Conservation (phyloP, 2,888 invertebrate species). For the Ophion ellenae region DNA sequence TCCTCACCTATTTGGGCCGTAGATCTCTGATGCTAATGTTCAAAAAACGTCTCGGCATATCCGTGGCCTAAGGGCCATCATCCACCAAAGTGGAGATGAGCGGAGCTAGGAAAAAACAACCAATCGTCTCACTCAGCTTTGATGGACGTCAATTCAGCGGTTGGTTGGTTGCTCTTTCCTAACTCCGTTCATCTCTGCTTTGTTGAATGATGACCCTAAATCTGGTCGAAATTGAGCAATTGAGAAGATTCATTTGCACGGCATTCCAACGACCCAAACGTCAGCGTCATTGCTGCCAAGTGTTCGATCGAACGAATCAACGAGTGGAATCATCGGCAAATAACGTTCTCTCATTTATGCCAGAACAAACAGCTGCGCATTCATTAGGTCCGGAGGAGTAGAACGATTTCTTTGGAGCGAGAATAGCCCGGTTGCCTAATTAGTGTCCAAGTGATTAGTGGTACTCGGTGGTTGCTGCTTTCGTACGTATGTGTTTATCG, state of each 20-base stretch:
- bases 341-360: not conserved
- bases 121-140: no score
- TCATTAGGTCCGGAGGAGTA: constrained; percentile 18
- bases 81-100: no score
- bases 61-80: not conserved
- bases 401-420: constrained; percentile 18
- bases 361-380: not conserved
- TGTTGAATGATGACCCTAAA: not conserved
- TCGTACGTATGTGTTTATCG: constrained; percentile 33
- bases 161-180: no score
- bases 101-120: no score
- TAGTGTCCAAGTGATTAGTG: constrained; percentile 62
- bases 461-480: constrained; percentile 35
- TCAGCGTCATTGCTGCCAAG: not conserved
- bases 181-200: no score
- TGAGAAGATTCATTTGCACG: not conserved
- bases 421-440: constrained; percentile 48
- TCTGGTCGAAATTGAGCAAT: not conserved
- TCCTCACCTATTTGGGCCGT: not conserved
- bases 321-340: not conserved
- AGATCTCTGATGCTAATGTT: not conserved
- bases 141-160: no score
- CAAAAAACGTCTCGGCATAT: not conserved
- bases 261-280: not conserved
- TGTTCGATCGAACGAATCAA: not conserved